Evolutionary conservation across 2,797 vertebrate genomes (phyloP).

Genomic region (Spinus pinus): DNA sequence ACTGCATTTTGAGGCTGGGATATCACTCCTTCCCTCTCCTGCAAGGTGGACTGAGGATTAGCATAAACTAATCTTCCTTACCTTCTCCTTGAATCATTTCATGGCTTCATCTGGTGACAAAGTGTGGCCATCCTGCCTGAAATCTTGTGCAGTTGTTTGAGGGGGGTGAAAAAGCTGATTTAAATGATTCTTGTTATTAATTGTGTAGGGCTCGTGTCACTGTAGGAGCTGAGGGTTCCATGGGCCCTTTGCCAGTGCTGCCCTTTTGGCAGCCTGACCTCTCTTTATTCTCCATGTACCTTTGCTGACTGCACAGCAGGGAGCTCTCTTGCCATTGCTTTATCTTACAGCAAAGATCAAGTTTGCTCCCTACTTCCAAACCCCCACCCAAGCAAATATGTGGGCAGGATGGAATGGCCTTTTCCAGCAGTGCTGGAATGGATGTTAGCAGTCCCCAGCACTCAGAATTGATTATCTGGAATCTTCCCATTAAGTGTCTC

Average conservation of each 20-base stretch:
- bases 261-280: neutral
- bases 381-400: neutral
- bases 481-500: neutral
- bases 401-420: neutral
- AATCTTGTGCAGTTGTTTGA: neutral
- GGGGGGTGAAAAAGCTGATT: neutral
- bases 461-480: neutral
- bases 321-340: neutral
- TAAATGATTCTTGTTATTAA: neutral
- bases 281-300: neutral
- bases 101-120: neutral
- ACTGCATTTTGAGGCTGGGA: neutral
- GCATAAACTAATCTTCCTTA: neutral
- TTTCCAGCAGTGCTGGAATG: neutral
- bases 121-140: neutral
- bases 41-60: neutral
- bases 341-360: neutral
- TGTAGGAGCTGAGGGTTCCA: neutral
- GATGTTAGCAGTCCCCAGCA: neutral
- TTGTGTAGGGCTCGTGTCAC: neutral
- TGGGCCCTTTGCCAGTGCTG: neutral
- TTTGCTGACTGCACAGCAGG: neutral
- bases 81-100: neutral
- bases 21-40: neutral
- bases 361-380: neutral